phyloP scores from a whole-genome alignment of 2,113 vertebrate species.

The Peromyscus maniculatus region DNA sequence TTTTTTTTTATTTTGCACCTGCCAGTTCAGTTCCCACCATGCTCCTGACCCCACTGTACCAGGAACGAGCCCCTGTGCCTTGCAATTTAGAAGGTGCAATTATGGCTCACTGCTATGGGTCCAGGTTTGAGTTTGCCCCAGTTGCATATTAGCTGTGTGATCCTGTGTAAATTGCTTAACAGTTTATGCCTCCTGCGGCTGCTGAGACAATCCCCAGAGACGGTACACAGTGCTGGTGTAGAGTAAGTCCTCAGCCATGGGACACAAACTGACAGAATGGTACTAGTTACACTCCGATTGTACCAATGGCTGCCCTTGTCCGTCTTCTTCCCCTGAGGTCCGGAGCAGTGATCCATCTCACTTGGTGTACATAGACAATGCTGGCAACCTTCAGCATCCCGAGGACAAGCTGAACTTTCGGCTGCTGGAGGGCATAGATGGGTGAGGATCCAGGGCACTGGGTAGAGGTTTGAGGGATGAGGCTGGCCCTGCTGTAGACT shows the following conservation, averaged over 20 bases:
- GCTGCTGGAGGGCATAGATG: constrained; percentile 93
- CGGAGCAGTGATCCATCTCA: constrained; percentile 89
- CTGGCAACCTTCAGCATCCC: constrained; percentile 90
- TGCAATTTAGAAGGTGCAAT: no score
- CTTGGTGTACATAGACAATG: constrained; percentile 96
- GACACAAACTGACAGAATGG: background rate
- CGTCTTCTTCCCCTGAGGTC: constrained; percentile 87
- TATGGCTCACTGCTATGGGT: background rate
- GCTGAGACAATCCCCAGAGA: background rate
- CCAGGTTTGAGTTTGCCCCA: background rate
- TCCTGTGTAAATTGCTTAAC: background rate
- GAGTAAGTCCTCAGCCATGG: background rate
- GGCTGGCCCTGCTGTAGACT: background rate
- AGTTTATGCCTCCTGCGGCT: background rate
- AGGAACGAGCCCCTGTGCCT: background rate
- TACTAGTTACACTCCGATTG: fast-evolving
- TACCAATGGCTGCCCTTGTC: background rate
- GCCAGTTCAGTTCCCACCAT: fast-evolving
- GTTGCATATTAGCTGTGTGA: background rate
- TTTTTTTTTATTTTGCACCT: background rate
- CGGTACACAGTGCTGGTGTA: background rate
- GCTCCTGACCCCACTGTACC: background rate
- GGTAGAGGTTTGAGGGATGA: background rate
- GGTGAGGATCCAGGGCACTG: constrained; percentile 86
- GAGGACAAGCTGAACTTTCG: constrained; percentile 94